Evolutionary conservation across 2,888 invertebrate species (phyloP), one percentile per base, ranked within the genome.

Genomic region (Tholera decimalis): DNA sequence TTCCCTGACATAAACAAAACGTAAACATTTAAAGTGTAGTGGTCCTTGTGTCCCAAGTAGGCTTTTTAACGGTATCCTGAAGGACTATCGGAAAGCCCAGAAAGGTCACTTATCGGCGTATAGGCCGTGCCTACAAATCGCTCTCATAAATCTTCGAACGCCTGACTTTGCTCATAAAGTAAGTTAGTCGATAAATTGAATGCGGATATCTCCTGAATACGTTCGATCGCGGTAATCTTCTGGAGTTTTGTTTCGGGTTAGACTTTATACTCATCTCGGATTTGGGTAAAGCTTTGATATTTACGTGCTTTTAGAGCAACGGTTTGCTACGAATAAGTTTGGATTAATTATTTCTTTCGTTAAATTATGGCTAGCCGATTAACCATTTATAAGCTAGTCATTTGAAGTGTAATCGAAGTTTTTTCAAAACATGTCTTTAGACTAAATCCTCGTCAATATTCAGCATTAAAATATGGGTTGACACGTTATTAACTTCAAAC

Each of bases 101-200:
- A 63, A 69, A 71, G 73, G 77, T 68, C 72, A 76, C 76, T 81
- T 80, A 70, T 73, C 71, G 51, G 58, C 47, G 74, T 80, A 75
- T 69, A 66, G 30, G 55, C 24, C 47, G 60, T 46, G 64, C 67
- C 69, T 72, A 73, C 67, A 75, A 82, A 81, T 77, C 60, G 53
- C 60, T 43, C 41, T 75, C 65, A 80, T 85, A 84, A 85, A 87
- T 87, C 81, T 82, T 44, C 77, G 35, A 33, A n/a, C 49, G 39
- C 44, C 73, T 76, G 82, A 80, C 79, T 84, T 59, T 64, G 71
- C 78, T 80, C 82, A 83, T 84, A 85, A 88, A 83, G 83, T 80
- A 82, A 84, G 78, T 80, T 80, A 74, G 71, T 77, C 80, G 68
- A 85, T 85, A 85, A 86, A 89, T 87, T 87, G 83, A 85, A 88